Percentiles rank a stretch among this genome's conserved stretches.
Conservation (phyloP, 2,797 vertebrate genomes). For the Euphonia xanthogaster region DNA sequence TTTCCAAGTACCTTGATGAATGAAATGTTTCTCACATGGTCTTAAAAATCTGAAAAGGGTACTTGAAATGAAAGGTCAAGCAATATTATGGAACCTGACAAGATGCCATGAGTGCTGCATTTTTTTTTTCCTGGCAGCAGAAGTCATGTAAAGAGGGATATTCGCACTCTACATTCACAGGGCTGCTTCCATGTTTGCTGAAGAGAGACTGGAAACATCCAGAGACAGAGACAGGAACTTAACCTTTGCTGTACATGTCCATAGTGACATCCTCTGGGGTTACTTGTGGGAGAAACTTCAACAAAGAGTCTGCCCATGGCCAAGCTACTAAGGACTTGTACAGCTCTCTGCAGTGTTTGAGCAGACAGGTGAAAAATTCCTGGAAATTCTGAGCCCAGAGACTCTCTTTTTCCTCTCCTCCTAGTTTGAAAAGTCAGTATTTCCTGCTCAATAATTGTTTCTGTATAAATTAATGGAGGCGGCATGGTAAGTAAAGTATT, state of each 20-base stretch:
- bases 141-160: not conserved
- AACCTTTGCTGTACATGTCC: not conserved
- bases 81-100: not conserved
- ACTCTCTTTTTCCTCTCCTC: not conserved
- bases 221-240: not conserved
- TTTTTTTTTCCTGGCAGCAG: not conserved
- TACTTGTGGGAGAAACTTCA: not conserved
- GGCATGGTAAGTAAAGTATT: not conserved
- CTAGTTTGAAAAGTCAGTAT: not conserved
- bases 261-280: not conserved
- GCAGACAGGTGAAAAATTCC: not conserved
- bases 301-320: not conserved
- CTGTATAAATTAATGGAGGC: not conserved
- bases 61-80: not conserved
- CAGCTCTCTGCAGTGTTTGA: not conserved
- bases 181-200: not conserved
- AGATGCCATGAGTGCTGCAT: fast-evolving
- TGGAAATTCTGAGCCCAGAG: not conserved
- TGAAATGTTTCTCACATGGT: not conserved
- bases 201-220: not conserved
- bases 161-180: not conserved
- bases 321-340: not conserved
- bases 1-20: not conserved
- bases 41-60: not conserved
- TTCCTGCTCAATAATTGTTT: not conserved